Percentiles rank a stretch among this genome's conserved stretches.
Conservation (phyloP, 2,797 vertebrate genomes). For the Micrastur ruficollis region DNA sequence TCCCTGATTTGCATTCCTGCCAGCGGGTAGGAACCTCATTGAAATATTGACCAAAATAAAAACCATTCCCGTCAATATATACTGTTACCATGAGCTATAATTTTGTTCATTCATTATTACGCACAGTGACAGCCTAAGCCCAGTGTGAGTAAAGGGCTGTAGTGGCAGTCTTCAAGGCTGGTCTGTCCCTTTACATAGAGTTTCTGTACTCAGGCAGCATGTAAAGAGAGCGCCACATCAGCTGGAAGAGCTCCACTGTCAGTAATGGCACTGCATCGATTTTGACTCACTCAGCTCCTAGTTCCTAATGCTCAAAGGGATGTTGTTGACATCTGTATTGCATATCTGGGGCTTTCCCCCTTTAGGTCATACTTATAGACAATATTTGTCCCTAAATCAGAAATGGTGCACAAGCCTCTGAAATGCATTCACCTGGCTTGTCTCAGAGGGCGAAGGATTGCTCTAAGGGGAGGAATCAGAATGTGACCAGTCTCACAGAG, state of each 20-base stretch:
- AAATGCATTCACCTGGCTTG: not conserved
- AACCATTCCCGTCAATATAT: not conserved
- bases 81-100: not conserved
- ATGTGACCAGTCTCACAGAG: not conserved
- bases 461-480: not conserved
- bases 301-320: not conserved
- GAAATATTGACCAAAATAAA: conserved; percentile 50
- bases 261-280: not conserved
- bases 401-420: not conserved
- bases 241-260: not conserved
- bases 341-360: not conserved
- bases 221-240: not conserved
- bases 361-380: not conserved
- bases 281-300: not conserved
- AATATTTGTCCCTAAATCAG: not conserved
- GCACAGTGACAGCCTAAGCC: not conserved
- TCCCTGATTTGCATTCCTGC: not conserved
- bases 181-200: not conserved
- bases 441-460: not conserved
- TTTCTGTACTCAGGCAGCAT: not conserved
- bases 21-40: not conserved
- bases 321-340: not conserved
- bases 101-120: not conserved
- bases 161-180: not conserved
- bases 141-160: not conserved